Evolutionary conservation across 2,888 invertebrate species (phyloP), one percentile per base, ranked within the genome.

Genomic region (Onthophagus sagittarius): DNA sequence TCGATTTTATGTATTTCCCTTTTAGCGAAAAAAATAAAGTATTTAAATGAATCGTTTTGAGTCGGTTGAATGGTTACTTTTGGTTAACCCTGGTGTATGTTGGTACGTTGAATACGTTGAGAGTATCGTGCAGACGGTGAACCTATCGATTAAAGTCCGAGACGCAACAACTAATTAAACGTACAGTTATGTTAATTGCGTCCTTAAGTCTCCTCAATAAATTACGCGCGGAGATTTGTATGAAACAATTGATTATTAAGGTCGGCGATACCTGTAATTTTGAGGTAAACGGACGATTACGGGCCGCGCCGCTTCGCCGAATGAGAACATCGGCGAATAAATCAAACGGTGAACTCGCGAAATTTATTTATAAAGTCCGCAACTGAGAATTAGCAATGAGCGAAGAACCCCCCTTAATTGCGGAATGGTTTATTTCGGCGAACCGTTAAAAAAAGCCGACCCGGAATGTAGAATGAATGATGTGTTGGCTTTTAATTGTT

Each of bases 401-500:
- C 39, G 39, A 53, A 53, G 39, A 53, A 53, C 39, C 39, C 39
- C 39, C 39, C 39, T 53, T 53, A 53, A 53, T 53, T 53, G 39
- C 39, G 39, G 39, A 53, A 53, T 53, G 39, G 39, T 53, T 53
- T 53, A 53, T 53, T 53, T 53, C 39, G 11, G 9, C 39, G 39
- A 53, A 53, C 39, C 4, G 39, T 53, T 53, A 53, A 53, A 53
- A 53, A 53, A 64, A 23, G 23, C 31, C 5, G 32, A 67, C 67
- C 31, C 67, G 67, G 31, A 67, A 67, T 32, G 67, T 32, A 67
- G 13, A 32, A 67, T 31, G 23, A 67, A 67, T 67, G 23, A 67
- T 67, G 23, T 23, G 15, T 32, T 32, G 67, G 32, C 23, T 67
- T 32, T 67, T 67, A 67, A 67, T 67, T 67, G 67, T 23, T 67